Evolutionary conservation across 2,888 invertebrate species (phyloP), one percentile per base, ranked within the genome.

Genomic region (Reticulitermes lucifugus): DNA sequence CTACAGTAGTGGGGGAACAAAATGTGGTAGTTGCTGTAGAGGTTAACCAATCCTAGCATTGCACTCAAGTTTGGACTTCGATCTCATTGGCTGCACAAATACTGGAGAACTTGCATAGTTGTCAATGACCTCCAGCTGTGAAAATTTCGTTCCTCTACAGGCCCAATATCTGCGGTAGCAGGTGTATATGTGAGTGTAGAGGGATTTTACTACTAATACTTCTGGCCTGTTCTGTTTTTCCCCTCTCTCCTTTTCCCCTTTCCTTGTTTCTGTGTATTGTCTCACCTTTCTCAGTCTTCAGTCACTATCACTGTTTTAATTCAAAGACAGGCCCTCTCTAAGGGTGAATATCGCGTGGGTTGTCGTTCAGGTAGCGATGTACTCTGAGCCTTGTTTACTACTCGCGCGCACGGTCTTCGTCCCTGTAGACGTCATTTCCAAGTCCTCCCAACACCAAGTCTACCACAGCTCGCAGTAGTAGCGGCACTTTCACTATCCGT

Each of bases 111-210:
- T 43, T 89, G 35, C 88, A 91, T 91, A 92, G 93, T 95, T 95
- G 95, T 95, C 95, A 95, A 95, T 95, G 95, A 95, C 95, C 95
- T 95, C 95, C 94, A 94, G 94, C 93, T 94, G 95, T 94, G 94
- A 93, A 95, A 93, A 94, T 70, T 43, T 22, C 46, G n/a, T 29
- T 21, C 35, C 35, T 80, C 10, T 29, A 21, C 21, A 35, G 41
- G 73, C 41, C n/a, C n/a, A 71, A 73, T 29, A 73, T 77, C 25
- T 65, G 25, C 14, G 29, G 35, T 22, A 77, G 46, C 77, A 51
- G 46, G 81, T 25, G 81, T 65, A 81, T 70, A 70, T 70, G 70
- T 81, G 81, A 10, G 43, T 70, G 81, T 70, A 81, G 70, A 70
- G 43, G 81, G 12, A 41, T 65, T 81, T 81, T 81, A 77, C 22